A percentile compares a stretch with the other conserved stretches of the same genome.
phyloP scores from a whole-genome alignment of 2,888 invertebrate genomes.

The Hyposoter dolosus region DNA sequence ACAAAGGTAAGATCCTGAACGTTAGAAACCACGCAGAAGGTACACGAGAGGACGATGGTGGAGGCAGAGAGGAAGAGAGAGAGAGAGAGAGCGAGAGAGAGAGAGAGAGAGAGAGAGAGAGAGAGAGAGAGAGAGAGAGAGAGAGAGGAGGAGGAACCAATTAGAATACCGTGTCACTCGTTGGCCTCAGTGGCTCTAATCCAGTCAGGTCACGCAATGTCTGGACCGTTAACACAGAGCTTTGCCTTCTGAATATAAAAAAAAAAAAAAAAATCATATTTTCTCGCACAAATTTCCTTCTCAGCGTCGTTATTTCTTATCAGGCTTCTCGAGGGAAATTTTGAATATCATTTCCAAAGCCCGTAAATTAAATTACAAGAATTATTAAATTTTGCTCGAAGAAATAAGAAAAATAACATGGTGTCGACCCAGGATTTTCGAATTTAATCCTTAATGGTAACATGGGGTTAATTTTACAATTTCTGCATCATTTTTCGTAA shows the following conservation, averaged over 20 bases:
- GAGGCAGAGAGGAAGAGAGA: slow-evolving; percentile 11
- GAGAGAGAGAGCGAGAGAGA: neutral
- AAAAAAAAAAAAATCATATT: slow-evolving; percentile 40
- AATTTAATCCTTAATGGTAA: too few relatives aligned
- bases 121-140: too few relatives aligned
- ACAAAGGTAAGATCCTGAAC: slow-evolving; percentile 45
- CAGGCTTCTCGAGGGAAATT: slow-evolving; percentile 6
- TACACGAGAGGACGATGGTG: slow-evolving; percentile 10
- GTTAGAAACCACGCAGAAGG: slow-evolving; percentile 33
- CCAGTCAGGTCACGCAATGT: slow-evolving; percentile 74
- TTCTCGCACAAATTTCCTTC: slow-evolving; percentile 17
- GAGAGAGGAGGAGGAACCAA: slow-evolving; percentile 67
- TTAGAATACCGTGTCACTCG: slow-evolving; percentile 73
- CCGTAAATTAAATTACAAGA: neutral
- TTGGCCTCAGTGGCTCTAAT: slow-evolving; percentile 69
- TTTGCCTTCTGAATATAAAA: slow-evolving; percentile 63
- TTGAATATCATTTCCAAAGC: neutral
- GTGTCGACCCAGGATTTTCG: neutral
- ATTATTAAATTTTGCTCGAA: neutral
- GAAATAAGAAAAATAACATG: neutral
- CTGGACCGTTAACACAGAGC: slow-evolving; percentile 70
- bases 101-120: slow-evolving; percentile 26
- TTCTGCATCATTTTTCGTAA: too few relatives aligned
- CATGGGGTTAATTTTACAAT: too few relatives aligned
- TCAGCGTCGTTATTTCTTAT: slow-evolving; percentile 22